These are phyloP conservation scores for Gymnothorax javanicus DNA, from an alignment of 2,797 vertebrate species.

Conservation along the genomic window DNA sequence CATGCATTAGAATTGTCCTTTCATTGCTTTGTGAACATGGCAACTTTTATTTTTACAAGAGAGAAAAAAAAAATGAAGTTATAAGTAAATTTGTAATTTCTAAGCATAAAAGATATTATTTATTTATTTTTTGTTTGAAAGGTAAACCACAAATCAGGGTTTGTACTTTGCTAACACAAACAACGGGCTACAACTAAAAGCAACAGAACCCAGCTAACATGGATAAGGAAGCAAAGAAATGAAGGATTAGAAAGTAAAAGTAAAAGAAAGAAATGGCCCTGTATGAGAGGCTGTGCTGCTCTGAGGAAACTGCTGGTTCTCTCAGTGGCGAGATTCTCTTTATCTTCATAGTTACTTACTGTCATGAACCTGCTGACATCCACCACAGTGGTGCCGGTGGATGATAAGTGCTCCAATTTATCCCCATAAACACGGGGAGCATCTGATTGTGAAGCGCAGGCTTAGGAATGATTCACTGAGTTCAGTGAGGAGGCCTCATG, in stretches of 20 bases:
- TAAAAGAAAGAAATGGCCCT: not conserved
- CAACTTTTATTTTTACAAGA: too few species aligned
- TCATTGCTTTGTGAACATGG: too few species aligned
- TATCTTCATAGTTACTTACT: conserved; percentile 5
- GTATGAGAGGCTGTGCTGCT: not conserved
- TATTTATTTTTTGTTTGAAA: too few species aligned
- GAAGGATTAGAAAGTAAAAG: not conserved
- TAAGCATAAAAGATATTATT: too few species aligned
- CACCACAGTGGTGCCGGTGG: not conserved
- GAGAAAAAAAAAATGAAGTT: too few species aligned
- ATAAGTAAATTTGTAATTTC: too few species aligned
- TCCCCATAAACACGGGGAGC: not conserved
- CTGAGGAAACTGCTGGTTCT: not conserved
- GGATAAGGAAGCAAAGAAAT: not conserved
- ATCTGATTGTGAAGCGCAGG: conserved; percentile 7
- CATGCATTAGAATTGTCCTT: too few species aligned
- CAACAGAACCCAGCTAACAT: not conserved
- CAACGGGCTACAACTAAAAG: too few species aligned
- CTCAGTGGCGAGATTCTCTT: not conserved
- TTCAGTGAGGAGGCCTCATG: not conserved
- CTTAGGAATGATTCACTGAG: not conserved
- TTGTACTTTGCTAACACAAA: too few species aligned
- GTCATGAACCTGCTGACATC: not conserved
- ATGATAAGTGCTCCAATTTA: not conserved
- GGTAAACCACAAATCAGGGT: too few species aligned